phyloP scores from a whole-genome alignment of 64 coral and sea anemone genomes.

The Anthopleura sola region DNA sequence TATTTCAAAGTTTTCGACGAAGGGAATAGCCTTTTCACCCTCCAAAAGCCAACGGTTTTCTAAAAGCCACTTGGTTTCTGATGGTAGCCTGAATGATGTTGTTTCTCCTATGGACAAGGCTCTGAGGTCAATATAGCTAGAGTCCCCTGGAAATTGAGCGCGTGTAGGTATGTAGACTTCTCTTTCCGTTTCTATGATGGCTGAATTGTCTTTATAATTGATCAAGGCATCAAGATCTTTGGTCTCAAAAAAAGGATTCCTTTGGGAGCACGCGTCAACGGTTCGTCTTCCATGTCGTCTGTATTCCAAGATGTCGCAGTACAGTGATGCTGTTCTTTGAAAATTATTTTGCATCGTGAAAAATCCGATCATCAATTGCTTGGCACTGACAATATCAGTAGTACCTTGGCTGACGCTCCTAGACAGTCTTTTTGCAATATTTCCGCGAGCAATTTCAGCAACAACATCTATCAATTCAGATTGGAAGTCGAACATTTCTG shows the following conservation, averaged over 20 bases:
- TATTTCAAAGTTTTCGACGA: slow-evolving; percentile 35
- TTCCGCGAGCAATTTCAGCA: slow-evolving; percentile 33
- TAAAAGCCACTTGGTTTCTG: slow-evolving; percentile 13
- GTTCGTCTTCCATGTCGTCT: slow-evolving; percentile 19
- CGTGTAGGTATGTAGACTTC: slow-evolving; percentile 45
- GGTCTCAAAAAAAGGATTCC: neutral
- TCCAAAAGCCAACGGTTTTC: slow-evolving; percentile 16
- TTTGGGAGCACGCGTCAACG: neutral
- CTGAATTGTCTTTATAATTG: too few species aligned
- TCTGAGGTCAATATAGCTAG: neutral
- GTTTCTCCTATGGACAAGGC: slow-evolving; percentile 37
- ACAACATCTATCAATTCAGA: slow-evolving; percentile 41
- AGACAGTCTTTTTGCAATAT: slow-evolving; percentile 27
- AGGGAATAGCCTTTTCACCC: slow-evolving; percentile 11
- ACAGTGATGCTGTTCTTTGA: slow-evolving; percentile 15
- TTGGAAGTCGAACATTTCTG: slow-evolving; percentile 58
- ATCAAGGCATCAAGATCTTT: slow-evolving; percentile 20
- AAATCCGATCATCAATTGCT: slow-evolving; percentile 12
- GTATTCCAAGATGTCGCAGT: slow-evolving; percentile 53
- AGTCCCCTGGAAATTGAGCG: slow-evolving; percentile 2
- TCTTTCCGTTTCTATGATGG: neutral
- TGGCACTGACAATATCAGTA: slow-evolving; percentile 2
- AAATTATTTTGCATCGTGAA: slow-evolving; percentile 33
- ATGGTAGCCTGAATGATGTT: slow-evolving; percentile 31
- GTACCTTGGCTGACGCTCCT: neutral